Evolutionary conservation across 2,113 vertebrate species (phyloP).

Genomic region (Alethe castanea): DNA sequence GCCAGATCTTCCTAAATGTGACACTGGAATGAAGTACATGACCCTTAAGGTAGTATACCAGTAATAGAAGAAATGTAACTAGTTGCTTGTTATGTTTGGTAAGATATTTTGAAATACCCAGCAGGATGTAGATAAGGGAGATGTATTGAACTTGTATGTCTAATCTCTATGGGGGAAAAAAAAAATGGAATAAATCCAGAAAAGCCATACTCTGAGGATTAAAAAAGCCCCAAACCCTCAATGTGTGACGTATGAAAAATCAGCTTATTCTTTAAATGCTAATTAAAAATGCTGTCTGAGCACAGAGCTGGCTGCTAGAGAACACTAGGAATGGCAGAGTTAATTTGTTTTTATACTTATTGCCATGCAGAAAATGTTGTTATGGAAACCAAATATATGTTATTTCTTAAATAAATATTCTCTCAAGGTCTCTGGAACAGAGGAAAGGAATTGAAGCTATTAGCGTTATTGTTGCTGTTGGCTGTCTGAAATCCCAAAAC

Average conservation of each 20-base stretch:
- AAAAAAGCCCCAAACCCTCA: neutral
- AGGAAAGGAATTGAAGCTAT: neutral
- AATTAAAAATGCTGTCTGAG: neutral
- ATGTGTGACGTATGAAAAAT: neutral
- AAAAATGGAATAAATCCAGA: neutral
- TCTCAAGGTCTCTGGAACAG: neutral
- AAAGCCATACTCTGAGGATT: neutral
- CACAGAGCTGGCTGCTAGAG: neutral
- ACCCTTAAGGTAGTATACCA: neutral
- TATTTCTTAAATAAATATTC: constrained; percentile 4
- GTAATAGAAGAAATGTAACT: neutral
- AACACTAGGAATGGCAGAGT: neutral
- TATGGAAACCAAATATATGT: neutral
- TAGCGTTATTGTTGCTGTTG: neutral
- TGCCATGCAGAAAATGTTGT: neutral
- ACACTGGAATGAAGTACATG: neutral
- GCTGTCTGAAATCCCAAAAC: neutral
- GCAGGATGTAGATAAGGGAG: neutral
- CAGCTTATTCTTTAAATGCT: neutral
- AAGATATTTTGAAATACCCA: neutral
- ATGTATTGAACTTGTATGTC: neutral
- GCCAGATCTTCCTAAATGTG: neutral
- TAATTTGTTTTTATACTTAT: neutral
- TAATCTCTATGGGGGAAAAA: neutral
- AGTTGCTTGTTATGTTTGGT: neutral